Base-by-base conservation (phyloP, 2,113 vertebrate species). In the Rutilus rutilus region DNA sequence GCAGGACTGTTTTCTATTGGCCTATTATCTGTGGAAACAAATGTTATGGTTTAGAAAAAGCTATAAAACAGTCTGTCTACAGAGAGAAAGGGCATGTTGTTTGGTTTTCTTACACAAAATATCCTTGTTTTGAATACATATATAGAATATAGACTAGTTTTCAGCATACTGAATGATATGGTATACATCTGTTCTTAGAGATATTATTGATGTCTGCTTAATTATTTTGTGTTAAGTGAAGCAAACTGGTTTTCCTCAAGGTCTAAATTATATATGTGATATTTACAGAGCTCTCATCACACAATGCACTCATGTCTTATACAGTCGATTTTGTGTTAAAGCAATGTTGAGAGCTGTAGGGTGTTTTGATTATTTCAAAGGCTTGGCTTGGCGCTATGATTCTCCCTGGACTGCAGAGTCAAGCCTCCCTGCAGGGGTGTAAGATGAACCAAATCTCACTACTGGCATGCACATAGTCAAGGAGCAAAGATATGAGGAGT, bases 261-360 rank as follows among this genome's bases (percentile, higher is more conserved):
- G 23, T 84, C 86, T 73, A 78, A 79, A 87, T 85, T 82, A 83
- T 85, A 39, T 75, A 33, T 75, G 75, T 82, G 76, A 36, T 76
- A 81, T 75, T 78, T 42, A 39, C 75, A 39, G 25, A 27, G 27
- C 83, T 80, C n/a, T 78, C 4, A 9, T 50, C 39, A 60, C 74
- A 52, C 73, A 47, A 11, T 79, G 86, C 87, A 85, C 77, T 88
- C 88, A 87, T 91, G 82, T 87, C 88, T 91, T 78, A 57, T 75
- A 73, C 76, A 77, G 84, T 82, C 82, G 84, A 73, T 74, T 77
- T 83, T 75, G 65, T 69, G 74, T 62, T 54, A 59, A 78, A 77
- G 54, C 67, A 36, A 25, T 79, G 60, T 57, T 47, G 19, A 80
- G 82, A 77, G 69, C 82, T 81, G 75, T 59, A 42, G 86, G 86